Base-by-base conservation (phyloP, 2,113 vertebrate species). In the Brachyhypopomus gauderio region DNA sequence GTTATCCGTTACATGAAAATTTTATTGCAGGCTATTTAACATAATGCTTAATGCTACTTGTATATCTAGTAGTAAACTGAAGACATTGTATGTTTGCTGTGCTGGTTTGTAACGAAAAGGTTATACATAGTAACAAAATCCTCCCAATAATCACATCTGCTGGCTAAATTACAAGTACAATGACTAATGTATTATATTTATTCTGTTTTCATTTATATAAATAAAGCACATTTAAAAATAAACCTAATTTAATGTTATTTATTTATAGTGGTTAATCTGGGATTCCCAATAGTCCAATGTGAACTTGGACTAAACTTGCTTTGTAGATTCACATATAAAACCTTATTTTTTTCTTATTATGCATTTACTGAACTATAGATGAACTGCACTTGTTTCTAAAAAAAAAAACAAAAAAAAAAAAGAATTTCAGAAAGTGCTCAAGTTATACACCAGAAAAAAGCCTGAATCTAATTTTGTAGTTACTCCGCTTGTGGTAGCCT, bases 71-170 rank as follows among this genome's bases (percentile, higher is more conserved):
- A 36, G 30, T 36, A 69, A 70, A 58, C 30, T 36, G 23, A 64
- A 27, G 63, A 17, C 22, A 48, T 8, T 3, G 20, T 16, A 22
- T 38, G 5, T 12, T 1, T 12, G 19, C 7, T 25, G 27, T 62
- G 34, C 62, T 64, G 62, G 8, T 64, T 30, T 30, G 4, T 67
- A 36, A 34, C 17, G 19, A 67, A 36, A 60, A 60, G 19, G 20
- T 19, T 19, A 5, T 5, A 85, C 88, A 81, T 86, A 83, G 67
- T 82, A 90, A 88, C 86, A 34, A 87, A 84, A 66, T 88, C 84
- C 72, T 55, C 83, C 85, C 87, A 34, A 86, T 89, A 89, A 88
- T 91, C 90, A 90, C 91, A 90, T 89, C 91, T 92, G 89, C 86
- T 90, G 91, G 91, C 85, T 86, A 84, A 79, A 87, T 52, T 52